Percentiles rank a stretch among this genome's conserved stretches.
phyloP scores from a whole-genome alignment of 2,888 invertebrate genomes.

The Eupithecia pulchellata region DNA sequence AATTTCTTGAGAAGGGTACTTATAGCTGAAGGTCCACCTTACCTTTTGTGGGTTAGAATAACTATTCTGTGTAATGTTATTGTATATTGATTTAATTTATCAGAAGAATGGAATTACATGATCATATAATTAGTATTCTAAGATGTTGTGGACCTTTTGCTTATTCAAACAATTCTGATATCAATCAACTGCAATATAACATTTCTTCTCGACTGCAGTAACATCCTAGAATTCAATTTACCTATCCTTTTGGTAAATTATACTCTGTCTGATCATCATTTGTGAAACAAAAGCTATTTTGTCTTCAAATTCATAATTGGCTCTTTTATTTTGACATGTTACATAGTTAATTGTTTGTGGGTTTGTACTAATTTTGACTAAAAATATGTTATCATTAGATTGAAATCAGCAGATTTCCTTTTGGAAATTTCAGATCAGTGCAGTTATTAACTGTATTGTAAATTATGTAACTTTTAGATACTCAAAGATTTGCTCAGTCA shows the following conservation, averaged over 20 bases:
- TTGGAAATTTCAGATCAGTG: constrained; percentile 45
- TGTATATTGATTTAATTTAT: neutral
- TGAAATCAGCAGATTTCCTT: constrained; percentile 21
- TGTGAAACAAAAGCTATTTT: neutral
- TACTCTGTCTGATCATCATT: neutral
- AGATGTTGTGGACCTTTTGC: neutral
- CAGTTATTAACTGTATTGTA: neutral
- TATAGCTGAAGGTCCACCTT: neutral
- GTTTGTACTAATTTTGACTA: neutral
- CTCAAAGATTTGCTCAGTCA: neutral
- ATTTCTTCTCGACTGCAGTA: neutral
- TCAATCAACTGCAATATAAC: neutral
- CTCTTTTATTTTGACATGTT: neutral
- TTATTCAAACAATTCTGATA: neutral
- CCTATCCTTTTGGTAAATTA: neutral
- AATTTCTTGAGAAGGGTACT: neutral
- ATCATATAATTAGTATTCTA: neutral
- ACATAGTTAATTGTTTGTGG: neutral
- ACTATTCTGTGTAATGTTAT: neutral
- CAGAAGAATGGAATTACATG: neutral
- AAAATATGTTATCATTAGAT: neutral
- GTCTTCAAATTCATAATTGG: neutral
- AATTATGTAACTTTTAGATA: neutral
- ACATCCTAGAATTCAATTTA: too few relatives aligned
- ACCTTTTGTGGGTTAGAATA: neutral